Evolutionary conservation across 2,888 invertebrate genomes (phyloP).

Genomic region (Eupithecia vulgata): DNA sequence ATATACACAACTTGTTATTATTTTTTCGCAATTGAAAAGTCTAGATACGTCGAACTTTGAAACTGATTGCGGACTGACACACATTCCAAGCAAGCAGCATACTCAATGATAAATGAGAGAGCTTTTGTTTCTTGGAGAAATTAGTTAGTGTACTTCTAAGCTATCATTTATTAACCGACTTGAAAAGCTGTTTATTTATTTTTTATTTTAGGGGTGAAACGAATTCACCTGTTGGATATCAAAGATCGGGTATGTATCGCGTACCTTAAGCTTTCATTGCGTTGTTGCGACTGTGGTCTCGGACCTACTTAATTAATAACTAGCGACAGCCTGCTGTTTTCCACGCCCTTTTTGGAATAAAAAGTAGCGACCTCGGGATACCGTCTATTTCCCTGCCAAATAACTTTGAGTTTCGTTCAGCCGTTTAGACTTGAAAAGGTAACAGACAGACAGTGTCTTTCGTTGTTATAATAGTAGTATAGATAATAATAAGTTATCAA

Average conservation of each 20-base stretch:
- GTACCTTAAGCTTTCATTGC: too few relatives aligned
- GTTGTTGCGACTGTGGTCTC: too few relatives aligned
- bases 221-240: neutral
- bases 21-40: conserved; percentile 48
- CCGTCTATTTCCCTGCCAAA: too few relatives aligned
- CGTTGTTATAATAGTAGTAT: too few relatives aligned
- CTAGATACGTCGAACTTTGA: conserved; percentile 45
- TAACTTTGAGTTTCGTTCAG: too few relatives aligned
- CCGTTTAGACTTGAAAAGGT: too few relatives aligned
- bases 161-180: neutral
- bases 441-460: too few relatives aligned
- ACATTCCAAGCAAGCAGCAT: conserved; percentile 28
- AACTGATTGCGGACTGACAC: conserved; percentile 37
- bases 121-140: conserved; percentile 27
- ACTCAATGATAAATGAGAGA: conserved; percentile 25
- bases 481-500: neutral
- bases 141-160: conserved; percentile 3
- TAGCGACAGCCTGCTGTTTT: too few relatives aligned
- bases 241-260: neutral
- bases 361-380: too few relatives aligned
- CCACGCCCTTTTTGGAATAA: too few relatives aligned
- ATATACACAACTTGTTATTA: conserved; percentile 43
- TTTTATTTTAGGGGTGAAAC: neutral
- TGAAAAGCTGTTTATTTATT: neutral
- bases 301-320: too few relatives aligned